Base-by-base conservation (phyloP, 1,140 invertebrate genomes). In the Onthophagus taurus region DNA sequence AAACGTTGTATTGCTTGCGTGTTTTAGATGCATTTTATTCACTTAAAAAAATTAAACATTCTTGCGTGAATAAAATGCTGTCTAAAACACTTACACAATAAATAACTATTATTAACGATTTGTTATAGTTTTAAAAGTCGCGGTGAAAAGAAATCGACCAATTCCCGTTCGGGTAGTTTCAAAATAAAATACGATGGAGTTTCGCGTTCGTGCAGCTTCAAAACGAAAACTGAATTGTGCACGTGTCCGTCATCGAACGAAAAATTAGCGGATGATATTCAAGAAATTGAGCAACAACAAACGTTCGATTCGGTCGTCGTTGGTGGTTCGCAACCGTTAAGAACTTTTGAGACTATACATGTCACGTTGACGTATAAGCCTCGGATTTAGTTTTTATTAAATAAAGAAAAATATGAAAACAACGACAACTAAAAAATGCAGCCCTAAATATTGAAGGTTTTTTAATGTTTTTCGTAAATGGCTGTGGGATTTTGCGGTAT, bases 321-420 rank as follows among this genome's bases (percentile, higher is more conserved):
- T 20, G 42, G 60, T 59, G 24, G 61, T 58, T 6, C 60, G 70
- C 23, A 72, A 75, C 52, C 71, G 48, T 74, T 70, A 21, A 75
- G 77, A 60, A 71, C 76, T 52, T 68, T 73, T 45, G 75, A 77
- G 58, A 77, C 73, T 19, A 75, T 77, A 53, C 76, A 76, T 58
- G 72, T 78, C 33, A 78, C 75, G 17, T 63, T 78, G 33, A 78
- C 75, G 3, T 80, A 80, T 53, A 79, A 80, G 52, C 77, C 77
- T 24, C 65, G 76, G 48, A 77, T 79, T 58, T 78, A 71, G 55
- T n/a, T n/a, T n/a, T n/a, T n/a, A n/a, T n/a, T n/a, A n/a, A n/a
- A n/a, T n/a, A n/a, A n/a, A n/a, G n/a, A n/a, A n/a, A n/a, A n/a
- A n/a, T n/a, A n/a, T n/a, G n/a, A n/a, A n/a, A n/a, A n/a, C n/a